Evolutionary conservation across 2,888 invertebrate species (phyloP).

Genomic region (Ornithoptera alexandrae): DNA sequence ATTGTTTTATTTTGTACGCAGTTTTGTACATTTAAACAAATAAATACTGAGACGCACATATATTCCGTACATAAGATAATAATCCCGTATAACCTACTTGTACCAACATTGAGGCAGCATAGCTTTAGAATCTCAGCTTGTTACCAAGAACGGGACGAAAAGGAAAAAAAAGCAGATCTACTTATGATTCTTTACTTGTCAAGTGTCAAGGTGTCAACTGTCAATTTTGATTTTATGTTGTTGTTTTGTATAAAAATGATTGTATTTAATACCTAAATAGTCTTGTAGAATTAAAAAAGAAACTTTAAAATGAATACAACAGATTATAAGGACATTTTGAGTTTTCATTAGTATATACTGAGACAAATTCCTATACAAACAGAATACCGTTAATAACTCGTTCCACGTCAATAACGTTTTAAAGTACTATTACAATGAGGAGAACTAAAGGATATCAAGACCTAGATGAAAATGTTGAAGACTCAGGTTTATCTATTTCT

Average conservation of each 20-base stretch:
- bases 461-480: conserved; percentile 74
- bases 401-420: conserved; percentile 60
- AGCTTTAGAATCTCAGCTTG: too few species aligned
- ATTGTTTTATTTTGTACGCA: too few species aligned
- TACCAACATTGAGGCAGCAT: too few species aligned
- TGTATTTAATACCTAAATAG: neutral
- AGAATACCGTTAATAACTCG: conserved; percentile 31
- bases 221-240: neutral
- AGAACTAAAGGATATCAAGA: conserved; percentile 82
- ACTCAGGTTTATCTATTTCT: conserved; percentile 53
- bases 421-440: conserved; percentile 57
- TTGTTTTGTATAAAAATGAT: conserved; percentile 21
- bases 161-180: too few species aligned
- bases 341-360: neutral
- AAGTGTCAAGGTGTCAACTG: neutral
- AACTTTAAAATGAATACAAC: neutral
- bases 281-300: neutral
- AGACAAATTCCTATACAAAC: neutral
- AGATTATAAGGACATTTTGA: neutral
- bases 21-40: too few species aligned
- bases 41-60: too few species aligned
- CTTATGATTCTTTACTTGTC: neutral
- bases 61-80: too few species aligned
- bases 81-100: too few species aligned
- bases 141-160: too few species aligned